Conservation (phyloP, 2,888 invertebrate genomes). For the Rhagophthalmus giganteus region DNA sequence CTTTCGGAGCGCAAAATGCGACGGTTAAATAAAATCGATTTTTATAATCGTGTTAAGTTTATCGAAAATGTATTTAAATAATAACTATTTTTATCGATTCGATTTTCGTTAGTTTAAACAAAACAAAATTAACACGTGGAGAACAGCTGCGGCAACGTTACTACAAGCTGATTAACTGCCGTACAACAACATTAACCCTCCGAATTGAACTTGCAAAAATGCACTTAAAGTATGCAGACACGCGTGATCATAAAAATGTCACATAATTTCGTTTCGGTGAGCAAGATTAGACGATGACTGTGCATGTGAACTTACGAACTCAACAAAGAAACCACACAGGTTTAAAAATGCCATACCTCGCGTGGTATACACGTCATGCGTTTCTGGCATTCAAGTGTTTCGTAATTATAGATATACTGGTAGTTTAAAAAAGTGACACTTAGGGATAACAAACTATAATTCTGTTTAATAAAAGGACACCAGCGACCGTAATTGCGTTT, state of each 20-base stretch:
- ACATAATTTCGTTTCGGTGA: constrained; percentile 12
- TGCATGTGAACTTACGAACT: constrained; percentile 6
- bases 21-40: too few relatives aligned
- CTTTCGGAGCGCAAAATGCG: too few relatives aligned
- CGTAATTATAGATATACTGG: too few relatives aligned
- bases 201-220: background rate
- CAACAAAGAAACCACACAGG: constrained; percentile 9
- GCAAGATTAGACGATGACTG: constrained; percentile 16
- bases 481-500: background rate
- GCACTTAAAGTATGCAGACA: constrained; percentile 6
- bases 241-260: constrained; percentile 15
- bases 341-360: constrained; percentile 1
- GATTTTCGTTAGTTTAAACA: too few relatives aligned
- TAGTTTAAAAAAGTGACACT: background rate
- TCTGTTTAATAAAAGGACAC: background rate
- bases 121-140: too few relatives aligned
- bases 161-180: too few relatives aligned
- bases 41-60: too few relatives aligned
- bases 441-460: background rate
- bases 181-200: too few relatives aligned
- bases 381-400: constrained; percentile 3
- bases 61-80: too few relatives aligned
- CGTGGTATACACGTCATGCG: background rate
- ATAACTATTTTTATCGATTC: too few relatives aligned
- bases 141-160: too few relatives aligned